A percentile compares a stretch with the other conserved stretches of the same genome.
phyloP scores from a whole-genome alignment of 2,113 vertebrate genomes.

The Gymnarchus niloticus region DNA sequence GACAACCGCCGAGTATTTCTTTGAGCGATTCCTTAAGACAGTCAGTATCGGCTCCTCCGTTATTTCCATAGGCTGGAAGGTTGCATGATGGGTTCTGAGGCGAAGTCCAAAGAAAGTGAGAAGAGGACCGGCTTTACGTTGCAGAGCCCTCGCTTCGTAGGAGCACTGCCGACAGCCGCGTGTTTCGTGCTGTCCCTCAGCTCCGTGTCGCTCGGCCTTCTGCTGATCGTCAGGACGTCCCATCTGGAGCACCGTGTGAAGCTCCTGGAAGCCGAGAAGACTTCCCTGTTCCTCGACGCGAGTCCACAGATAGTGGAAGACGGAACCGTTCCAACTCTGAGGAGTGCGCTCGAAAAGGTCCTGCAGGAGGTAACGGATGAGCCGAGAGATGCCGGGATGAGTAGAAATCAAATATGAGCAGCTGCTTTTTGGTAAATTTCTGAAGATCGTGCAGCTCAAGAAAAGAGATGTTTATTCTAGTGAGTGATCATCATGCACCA shows the following conservation, averaged over 20 bases:
- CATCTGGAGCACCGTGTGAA: constrained; percentile 74
- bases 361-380: constrained; percentile 73
- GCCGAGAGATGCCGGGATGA: neutral
- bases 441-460: neutral
- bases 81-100: constrained; percentile 19
- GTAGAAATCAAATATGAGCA: neutral
- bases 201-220: constrained; percentile 72
- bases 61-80: neutral
- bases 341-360: constrained; percentile 65
- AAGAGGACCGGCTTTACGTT: constrained; percentile 32
- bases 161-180: constrained; percentile 53
- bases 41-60: neutral
- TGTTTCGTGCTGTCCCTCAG: constrained; percentile 69
- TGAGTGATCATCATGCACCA: neutral
- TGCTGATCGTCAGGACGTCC: constrained; percentile 72
- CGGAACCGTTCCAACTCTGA: constrained; percentile 60
- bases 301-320: constrained; percentile 47
- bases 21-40: neutral
- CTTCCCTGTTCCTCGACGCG: constrained; percentile 38
- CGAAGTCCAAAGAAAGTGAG: constrained; percentile 40
- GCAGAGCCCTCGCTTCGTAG: constrained; percentile 39
- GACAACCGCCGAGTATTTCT: neutral
- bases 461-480: neutral
- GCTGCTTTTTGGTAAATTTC: neutral
- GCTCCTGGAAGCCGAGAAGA: constrained; percentile 65